Conservation (phyloP, 2,797 vertebrate genomes). For the Cyclopterus lumpus region DNA sequence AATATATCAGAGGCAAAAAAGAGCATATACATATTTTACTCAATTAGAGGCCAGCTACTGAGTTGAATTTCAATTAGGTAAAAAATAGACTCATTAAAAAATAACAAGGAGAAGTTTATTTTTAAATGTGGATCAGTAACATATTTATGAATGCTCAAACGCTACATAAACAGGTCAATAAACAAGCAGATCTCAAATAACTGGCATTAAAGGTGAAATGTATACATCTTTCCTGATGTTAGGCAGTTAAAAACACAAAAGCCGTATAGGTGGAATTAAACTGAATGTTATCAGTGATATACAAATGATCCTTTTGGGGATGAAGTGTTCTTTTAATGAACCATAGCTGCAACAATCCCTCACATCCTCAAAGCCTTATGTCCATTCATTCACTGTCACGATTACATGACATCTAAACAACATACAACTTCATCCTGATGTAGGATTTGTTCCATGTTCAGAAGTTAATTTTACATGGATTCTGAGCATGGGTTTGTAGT, state of each 20-base stretch:
- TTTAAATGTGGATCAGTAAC: neutral
- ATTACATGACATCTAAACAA: neutral
- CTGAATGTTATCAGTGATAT: neutral
- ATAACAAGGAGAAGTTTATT: conserved; percentile 12
- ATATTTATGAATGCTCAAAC: neutral
- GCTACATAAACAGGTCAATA: neutral
- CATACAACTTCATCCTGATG: neutral
- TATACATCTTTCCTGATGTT: neutral
- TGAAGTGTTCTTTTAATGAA: neutral
- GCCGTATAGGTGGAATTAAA: neutral
- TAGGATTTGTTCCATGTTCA: neutral
- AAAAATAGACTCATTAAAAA: conserved; percentile 26
- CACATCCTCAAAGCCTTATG: no score
- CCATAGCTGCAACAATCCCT: neutral
- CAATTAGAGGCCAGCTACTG: conserved; percentile 14
- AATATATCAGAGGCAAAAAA: conserved; percentile 6
- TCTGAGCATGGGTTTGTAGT: neutral
- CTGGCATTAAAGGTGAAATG: neutral
- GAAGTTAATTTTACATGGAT: neutral
- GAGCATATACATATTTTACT: conserved; percentile 8
- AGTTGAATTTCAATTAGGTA: conserved; percentile 26
- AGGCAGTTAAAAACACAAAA: neutral
- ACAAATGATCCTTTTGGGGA: neutral
- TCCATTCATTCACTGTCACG: no score
- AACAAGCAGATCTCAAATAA: neutral